Percentiles rank a stretch among this genome's conserved stretches.
Evolutionary conservation across 2,797 vertebrate species (phyloP).

Genomic region (Paramormyrops hopkinsi): DNA sequence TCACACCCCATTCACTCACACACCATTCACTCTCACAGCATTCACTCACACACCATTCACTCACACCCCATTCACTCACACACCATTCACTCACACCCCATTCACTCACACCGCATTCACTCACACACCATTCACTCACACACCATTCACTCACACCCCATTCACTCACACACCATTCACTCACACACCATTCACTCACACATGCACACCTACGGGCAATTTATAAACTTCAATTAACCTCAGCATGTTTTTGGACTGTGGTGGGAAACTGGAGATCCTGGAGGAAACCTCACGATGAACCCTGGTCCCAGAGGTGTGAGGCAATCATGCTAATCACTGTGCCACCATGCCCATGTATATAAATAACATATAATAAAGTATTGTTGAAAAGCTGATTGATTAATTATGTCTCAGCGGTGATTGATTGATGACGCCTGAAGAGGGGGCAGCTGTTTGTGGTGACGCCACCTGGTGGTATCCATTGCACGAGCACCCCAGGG

Average conservation of each 20-base stretch:
- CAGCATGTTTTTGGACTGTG: background rate
- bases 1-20: too few species aligned
- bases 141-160: background rate
- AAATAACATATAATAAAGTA: background rate
- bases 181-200: too few species aligned
- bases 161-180: too few species aligned
- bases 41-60: too few species aligned
- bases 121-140: background rate
- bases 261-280: background rate
- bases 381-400: background rate
- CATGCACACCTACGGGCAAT: too few species aligned
- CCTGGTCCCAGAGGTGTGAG: background rate
- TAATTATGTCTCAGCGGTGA: background rate
- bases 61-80: too few species aligned
- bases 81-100: too few species aligned
- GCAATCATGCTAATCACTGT: too few species aligned
- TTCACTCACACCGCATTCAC: too few species aligned
- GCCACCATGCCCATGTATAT: background rate
- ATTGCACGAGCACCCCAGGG: background rate
- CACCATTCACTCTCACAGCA: too few species aligned
- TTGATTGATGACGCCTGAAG: background rate
- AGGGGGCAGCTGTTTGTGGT: background rate
- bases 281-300: background rate
- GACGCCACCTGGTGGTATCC: background rate
- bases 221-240: too few species aligned